These are phyloP conservation scores for Microcebus jonahi DNA, from an alignment of 2,113 vertebrate genomes.

Conservation along the genomic window DNA sequence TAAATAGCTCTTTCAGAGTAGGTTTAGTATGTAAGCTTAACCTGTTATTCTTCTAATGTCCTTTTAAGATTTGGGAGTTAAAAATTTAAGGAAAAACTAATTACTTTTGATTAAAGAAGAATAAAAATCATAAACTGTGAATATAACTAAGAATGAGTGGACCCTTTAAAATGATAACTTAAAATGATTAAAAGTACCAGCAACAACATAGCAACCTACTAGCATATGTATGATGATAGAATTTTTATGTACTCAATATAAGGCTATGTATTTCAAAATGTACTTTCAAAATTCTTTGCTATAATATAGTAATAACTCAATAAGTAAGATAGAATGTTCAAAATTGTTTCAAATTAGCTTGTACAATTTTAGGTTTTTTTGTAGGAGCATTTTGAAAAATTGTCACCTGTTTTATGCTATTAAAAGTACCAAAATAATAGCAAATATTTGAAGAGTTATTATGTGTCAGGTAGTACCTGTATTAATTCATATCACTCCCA, in stretches of 20 bases:
- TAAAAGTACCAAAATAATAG: constrained; percentile 34
- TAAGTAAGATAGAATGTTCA: background rate
- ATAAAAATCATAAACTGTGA: constrained; percentile 17
- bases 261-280: constrained; percentile 11
- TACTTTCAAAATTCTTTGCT: background rate
- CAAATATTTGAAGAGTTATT: constrained; percentile 33
- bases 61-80: background rate
- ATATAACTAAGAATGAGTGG: background rate
- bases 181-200: background rate
- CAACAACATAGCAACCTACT: background rate
- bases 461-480: background rate
- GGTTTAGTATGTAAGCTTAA: background rate
- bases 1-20: background rate
- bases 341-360: background rate
- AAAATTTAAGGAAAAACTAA: constrained; percentile 5
- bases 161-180: background rate
- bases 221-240: background rate
- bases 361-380: background rate
- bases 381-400: background rate
- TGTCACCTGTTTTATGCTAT: background rate
- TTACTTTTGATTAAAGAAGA: constrained; percentile 7
- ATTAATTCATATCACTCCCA: background rate
- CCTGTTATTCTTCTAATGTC: background rate
- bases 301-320: background rate
- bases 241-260: background rate